A percentile compares a stretch with the other conserved stretches of the same genome.
phyloP scores from a whole-genome alignment of 2,888 invertebrate genomes.

The Drosophila robusta region DNA sequence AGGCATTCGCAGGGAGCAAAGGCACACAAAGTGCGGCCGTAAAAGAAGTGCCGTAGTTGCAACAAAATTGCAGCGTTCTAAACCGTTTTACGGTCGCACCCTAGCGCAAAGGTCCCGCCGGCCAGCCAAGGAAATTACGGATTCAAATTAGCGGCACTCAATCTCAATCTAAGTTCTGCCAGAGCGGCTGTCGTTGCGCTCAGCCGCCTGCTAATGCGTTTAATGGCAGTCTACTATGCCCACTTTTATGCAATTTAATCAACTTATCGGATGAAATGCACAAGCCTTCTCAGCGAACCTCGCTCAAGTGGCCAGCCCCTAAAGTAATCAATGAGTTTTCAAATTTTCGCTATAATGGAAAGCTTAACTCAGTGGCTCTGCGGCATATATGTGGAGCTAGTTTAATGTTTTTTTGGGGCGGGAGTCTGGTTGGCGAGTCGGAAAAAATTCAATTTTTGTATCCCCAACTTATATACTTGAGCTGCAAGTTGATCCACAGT shows the following conservation, averaged over 20 bases:
- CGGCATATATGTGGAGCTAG: conserved; percentile 64
- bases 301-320: conserved; percentile 34
- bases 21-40: conserved; percentile 51
- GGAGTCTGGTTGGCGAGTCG: too few relatives aligned
- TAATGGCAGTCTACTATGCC: conserved; percentile 52
- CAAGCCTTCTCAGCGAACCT: conserved; percentile 43
- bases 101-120: conserved; percentile 9
- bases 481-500: background rate
- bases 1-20: conserved; percentile 28
- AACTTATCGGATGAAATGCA: conserved; percentile 69
- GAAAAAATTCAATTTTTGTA: background rate
- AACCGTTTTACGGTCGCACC: conserved; percentile 50
- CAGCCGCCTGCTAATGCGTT: conserved; percentile 70
- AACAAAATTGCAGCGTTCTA: conserved; percentile 73
- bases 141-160: conserved; percentile 80
- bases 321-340: conserved; percentile 69
- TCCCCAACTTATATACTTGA: background rate
- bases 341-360: conserved; percentile 58
- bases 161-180: conserved; percentile 72
- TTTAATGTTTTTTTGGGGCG: conserved; percentile 38
- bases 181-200: conserved; percentile 36
- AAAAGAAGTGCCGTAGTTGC: conserved; percentile 53
- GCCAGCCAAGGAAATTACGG: conserved; percentile 64
- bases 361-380: conserved; percentile 42
- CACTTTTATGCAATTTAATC: conserved; percentile 77